Percentiles rank a stretch among this genome's conserved stretches.
These are phyloP conservation scores for Polietes domitor DNA, from an alignment of 2,888 invertebrate species.

Conservation along the genomic window DNA sequence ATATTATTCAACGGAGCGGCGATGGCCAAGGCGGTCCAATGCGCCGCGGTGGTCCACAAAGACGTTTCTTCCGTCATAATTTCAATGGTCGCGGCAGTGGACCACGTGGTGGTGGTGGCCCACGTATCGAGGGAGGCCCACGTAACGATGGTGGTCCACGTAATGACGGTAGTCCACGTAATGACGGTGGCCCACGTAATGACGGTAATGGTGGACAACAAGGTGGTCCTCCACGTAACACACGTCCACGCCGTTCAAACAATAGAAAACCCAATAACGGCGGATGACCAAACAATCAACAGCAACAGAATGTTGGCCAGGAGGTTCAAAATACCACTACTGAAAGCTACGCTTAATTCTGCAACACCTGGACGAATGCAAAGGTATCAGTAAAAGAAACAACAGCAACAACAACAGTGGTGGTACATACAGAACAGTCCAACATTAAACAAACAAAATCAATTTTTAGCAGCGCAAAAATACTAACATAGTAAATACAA, in stretches of 20 bases:
- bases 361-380: not conserved
- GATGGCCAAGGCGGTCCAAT: constrained; percentile 80
- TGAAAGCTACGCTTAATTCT: constrained; percentile 80
- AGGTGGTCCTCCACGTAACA: constrained; percentile 81
- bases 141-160: constrained; percentile 70
- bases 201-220: constrained; percentile 69
- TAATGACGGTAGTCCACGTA: constrained; percentile 70
- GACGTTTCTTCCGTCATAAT: constrained; percentile 89
- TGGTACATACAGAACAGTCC: constrained; percentile 43
- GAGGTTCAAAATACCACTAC: constrained; percentile 81
- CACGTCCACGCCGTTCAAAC: constrained; percentile 75
- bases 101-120: constrained; percentile 74
- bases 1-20: constrained; percentile 79
- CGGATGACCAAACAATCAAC: constrained; percentile 77
- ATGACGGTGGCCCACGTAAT: constrained; percentile 70
- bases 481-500: not conserved
- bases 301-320: constrained; percentile 80
- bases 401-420: constrained; percentile 21
- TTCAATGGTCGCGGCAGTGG: constrained; percentile 80
- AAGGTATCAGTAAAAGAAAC: constrained; percentile 24
- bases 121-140: constrained; percentile 69
- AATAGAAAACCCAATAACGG: constrained; percentile 76
- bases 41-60: constrained; percentile 82
- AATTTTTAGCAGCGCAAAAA: not conserved
- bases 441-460: not conserved